phyloP scores from a whole-genome alignment of 2,113 vertebrate genomes.

The Festucalex cinctus region DNA sequence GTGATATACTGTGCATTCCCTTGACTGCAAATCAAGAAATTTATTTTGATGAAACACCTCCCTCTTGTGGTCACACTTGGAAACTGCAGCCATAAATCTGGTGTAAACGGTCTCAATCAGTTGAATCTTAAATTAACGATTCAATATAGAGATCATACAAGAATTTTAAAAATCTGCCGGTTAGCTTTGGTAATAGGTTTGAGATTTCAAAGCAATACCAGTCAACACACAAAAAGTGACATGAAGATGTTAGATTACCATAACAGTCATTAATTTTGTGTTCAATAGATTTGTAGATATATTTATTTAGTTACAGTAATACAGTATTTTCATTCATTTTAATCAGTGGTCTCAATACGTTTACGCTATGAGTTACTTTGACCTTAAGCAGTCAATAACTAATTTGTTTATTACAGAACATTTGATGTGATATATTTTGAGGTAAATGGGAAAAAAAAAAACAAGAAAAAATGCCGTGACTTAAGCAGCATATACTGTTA shows the following conservation, averaged over 20 bases:
- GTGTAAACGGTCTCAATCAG: background rate
- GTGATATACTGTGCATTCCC: background rate
- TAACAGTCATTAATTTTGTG: background rate
- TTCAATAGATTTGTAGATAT: background rate
- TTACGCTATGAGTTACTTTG: background rate
- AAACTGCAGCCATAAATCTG: background rate
- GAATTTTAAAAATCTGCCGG: background rate
- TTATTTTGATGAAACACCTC: conserved; percentile 8
- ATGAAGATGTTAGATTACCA: no score
- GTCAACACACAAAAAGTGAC: background rate
- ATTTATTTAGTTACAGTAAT: background rate
- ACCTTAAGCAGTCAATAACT: background rate
- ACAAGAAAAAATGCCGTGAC: background rate
- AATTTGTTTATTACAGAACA: background rate
- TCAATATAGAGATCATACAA: background rate
- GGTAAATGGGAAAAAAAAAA: background rate
- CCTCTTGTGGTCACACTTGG: conserved; percentile 18
- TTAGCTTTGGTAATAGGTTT: background rate
- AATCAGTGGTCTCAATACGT: background rate
- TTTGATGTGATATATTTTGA: background rate
- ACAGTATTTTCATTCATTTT: background rate
- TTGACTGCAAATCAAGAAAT: background rate
- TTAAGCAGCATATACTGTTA: background rate
- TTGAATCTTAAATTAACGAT: background rate
- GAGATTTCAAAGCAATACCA: background rate